These are phyloP conservation scores for Folsomia candida DNA, from an alignment of 2,888 invertebrate genomes.

Conservation along the genomic window DNA sequence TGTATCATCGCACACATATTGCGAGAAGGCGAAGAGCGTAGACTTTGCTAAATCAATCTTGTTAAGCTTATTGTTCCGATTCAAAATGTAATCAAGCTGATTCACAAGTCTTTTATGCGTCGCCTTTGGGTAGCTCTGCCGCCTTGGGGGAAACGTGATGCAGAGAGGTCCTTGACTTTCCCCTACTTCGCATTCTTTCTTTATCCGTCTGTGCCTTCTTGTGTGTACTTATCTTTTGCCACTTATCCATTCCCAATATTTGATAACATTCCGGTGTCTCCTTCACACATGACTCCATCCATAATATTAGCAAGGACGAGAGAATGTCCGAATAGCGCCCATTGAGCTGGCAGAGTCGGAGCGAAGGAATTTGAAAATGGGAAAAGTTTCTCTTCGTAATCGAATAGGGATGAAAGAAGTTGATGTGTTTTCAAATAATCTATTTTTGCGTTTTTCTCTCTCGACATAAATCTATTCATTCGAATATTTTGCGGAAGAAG, in stretches of 20 bases:
- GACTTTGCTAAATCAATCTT: no score
- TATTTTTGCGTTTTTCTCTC: background rate
- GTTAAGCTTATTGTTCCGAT: no score
- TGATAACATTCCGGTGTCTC: background rate
- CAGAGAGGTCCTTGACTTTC: background rate
- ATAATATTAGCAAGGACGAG: background rate
- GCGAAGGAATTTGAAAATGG: slow-evolving; percentile 1
- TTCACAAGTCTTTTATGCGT: no score
- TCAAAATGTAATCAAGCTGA: no score
- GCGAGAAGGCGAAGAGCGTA: no score
- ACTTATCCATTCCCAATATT: background rate
- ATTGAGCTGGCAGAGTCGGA: background rate
- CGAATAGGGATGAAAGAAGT: background rate
- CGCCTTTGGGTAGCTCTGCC: no score
- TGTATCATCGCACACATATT: no score
- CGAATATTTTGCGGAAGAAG: background rate
- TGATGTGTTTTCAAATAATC: slow-evolving; percentile 16
- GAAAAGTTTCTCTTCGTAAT: slow-evolving; percentile 3
- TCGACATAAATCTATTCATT: slow-evolving; percentile 18
- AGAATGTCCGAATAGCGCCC: background rate
- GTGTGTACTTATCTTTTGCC: background rate
- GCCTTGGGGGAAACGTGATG: no score
- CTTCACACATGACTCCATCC: background rate
- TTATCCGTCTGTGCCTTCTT: background rate
- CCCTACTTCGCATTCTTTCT: background rate